Evolutionary conservation across 2,888 invertebrate species (phyloP), one percentile per base, ranked within the genome.

Genomic region (Clusia tigrina): DNA sequence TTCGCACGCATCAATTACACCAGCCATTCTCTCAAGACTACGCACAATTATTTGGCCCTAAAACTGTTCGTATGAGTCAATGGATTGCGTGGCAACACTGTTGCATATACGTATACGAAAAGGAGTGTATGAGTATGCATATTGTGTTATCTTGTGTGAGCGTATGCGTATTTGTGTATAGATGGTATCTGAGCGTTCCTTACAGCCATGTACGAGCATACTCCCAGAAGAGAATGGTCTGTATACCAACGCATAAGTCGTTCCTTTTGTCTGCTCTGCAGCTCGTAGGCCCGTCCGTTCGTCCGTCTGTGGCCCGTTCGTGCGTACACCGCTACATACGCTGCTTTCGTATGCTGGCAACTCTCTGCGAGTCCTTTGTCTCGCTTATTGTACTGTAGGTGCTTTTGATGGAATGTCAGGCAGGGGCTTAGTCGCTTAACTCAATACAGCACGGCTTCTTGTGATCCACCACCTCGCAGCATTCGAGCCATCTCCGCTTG

Each of bases 271-370:
- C 32, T 32, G 12, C 32, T 32, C 32, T 32, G 6, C 12, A 32
- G 6, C 6, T n/a, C n/a, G 48, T n/a, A 17, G 5, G 48, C n/a
- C 48, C n/a, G 52, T 52, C 52, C 22, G 24, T 20, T 20, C 22
- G 52, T 23, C 52, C n/a, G 52, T 52, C 24, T 22, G 18, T 52
- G 42, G 52, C 12, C 52, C n/a, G 52, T 52, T n/a, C 52, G 18
- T 52, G 42, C 42, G 42, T 42, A 17, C 42, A 42, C n/a, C n/a
- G 42, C 42, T 42, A 17, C n/a, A 17, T 42, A 32, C 32, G 42
- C 42, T 15, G 42, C 42, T 6, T n/a, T 17, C 15, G 42, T 42
- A 42, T 42, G 42, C n/a, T 42, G 42, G 42, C 42, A 5, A 42
- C 42, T 42, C n/a, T 42, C 32, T 15, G 42, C 6, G n/a, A 42